These are phyloP conservation scores for Champsocephalus esox DNA, from an alignment of 2,797 vertebrate species.

Conservation along the genomic window DNA sequence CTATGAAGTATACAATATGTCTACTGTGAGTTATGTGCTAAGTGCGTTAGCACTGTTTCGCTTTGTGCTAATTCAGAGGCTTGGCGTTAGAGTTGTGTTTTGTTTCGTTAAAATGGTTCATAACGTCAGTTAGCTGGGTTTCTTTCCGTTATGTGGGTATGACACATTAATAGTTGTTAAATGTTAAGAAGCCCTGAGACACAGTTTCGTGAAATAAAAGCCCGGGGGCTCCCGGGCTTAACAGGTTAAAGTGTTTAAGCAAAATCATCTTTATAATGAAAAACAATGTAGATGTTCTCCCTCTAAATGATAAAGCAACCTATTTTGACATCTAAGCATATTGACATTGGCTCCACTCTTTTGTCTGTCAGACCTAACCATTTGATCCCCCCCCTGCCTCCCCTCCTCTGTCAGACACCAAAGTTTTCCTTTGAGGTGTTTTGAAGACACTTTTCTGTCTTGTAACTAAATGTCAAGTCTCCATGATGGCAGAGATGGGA, in stretches of 20 bases:
- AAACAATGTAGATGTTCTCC: constrained; percentile 9
- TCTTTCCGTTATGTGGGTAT: no score
- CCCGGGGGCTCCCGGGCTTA: no score
- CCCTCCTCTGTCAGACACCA: constrained; percentile 34
- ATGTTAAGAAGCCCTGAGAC: no score
- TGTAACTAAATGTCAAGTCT: constrained; percentile 82
- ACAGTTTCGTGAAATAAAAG: no score
- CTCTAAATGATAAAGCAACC: constrained; percentile 5
- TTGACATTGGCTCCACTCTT: constrained; percentile 47
- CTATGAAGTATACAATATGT: no score
- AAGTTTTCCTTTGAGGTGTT: constrained; percentile 70
- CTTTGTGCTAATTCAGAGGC: no score
- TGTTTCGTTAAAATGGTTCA: no score
- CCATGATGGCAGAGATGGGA: constrained; percentile 70
- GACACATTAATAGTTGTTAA: no score
- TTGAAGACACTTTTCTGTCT: constrained; percentile 75
- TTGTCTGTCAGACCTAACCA: constrained; percentile 39
- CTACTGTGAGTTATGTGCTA: no score
- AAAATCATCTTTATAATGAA: constrained; percentile 4
- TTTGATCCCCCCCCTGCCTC: constrained; percentile 15
- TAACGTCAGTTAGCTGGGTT: no score
- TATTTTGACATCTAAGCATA: constrained; percentile 29
- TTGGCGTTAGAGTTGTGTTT: no score
- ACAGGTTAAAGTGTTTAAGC: neutral
- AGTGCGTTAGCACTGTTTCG: no score